Evolutionary conservation across 1,140 invertebrate species (phyloP).

Genomic region (Lepidurus packardi): DNA sequence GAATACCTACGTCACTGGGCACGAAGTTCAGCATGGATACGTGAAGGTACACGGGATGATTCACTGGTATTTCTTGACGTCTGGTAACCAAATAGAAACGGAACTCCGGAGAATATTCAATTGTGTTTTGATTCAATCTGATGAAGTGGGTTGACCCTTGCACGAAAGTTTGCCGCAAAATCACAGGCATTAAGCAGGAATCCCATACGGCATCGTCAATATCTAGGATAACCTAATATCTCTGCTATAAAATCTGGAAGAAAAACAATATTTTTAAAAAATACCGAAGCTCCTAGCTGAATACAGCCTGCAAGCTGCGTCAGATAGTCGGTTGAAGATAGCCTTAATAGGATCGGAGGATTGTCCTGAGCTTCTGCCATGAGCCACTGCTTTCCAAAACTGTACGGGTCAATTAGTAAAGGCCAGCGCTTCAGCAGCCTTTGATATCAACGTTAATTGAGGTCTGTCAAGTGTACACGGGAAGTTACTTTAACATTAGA

Average conservation of each 20-base stretch:
- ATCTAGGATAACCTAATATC: not conserved
- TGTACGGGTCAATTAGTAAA: conserved; percentile 28
- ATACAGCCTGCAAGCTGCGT: conserved; percentile 26
- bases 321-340: conserved; percentile 21
- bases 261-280: not conserved
- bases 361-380: conserved; percentile 24
- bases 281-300: conserved; percentile 28
- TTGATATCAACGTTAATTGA: too few relatives aligned
- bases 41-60: conserved; percentile 10
- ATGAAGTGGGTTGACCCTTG: conserved; percentile 27
- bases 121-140: conserved; percentile 21
- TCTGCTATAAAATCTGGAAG: too few relatives aligned
- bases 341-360: conserved; percentile 6
- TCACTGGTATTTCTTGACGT: not conserved
- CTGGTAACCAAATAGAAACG: conserved; percentile 24
- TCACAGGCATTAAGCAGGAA: conserved; percentile 20
- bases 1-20: conserved; percentile 19
- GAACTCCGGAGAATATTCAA: conserved; percentile 30
- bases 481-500: not conserved
- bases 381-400: conserved; percentile 18
- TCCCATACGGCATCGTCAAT: conserved; percentile 19
- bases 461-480: too few relatives aligned
- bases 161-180: conserved; percentile 28
- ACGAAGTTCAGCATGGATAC: conserved; percentile 24
- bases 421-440: conserved; percentile 16